Evolutionary conservation across 2,888 invertebrate genomes (phyloP), one percentile per base, ranked within the genome.

Genomic region (Drosophila maculinotata): DNA sequence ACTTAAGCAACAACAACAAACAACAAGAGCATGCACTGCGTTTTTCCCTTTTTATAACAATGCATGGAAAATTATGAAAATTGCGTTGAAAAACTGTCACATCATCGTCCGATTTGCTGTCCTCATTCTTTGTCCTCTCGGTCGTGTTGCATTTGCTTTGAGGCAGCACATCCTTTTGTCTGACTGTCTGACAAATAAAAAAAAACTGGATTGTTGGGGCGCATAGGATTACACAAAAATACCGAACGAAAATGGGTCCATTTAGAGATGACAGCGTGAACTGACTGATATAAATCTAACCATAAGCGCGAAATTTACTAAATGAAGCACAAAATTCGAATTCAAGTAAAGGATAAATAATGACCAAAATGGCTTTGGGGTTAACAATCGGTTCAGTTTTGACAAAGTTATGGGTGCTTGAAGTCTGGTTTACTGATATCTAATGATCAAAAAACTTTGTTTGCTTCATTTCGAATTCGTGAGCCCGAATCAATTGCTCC

Each of bases 1-100:
- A 84, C 81, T 87, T 77, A 67, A 44, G 14, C 56, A 73, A 72
- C 67, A 62, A 44, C 73, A 73, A 47, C 63, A 31, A 67, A 38
- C 41, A 45, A 45, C 25, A 30, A 17, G 51, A 20, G 53, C n/a
- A 33, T 44, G n/a, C n/a, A n/a, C 4, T 20, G 20, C 20, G 20
- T 20, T 51, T 39, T 66, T 60, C 14, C 5, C 26, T 56, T 48
- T 57, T 38, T 58, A 59, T 26, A 76, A 72, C 63, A 72, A 64
- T 47, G 71, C 58, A 2, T 2, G 39, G 57, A 41, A 72, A 66
- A 72, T 72, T 63, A 69, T 76, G 76, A 76, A 79, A 78, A 79
- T 75, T 79, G 51, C 64, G 63, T 66, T 75, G 75, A 42, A 75
- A 84, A 88, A 88, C 76, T 86, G 84, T 84, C 84, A 86, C 84